These are phyloP conservation scores for Eulemur rubriventer DNA, from an alignment of 2,797 vertebrate genomes.

Conservation along the genomic window DNA sequence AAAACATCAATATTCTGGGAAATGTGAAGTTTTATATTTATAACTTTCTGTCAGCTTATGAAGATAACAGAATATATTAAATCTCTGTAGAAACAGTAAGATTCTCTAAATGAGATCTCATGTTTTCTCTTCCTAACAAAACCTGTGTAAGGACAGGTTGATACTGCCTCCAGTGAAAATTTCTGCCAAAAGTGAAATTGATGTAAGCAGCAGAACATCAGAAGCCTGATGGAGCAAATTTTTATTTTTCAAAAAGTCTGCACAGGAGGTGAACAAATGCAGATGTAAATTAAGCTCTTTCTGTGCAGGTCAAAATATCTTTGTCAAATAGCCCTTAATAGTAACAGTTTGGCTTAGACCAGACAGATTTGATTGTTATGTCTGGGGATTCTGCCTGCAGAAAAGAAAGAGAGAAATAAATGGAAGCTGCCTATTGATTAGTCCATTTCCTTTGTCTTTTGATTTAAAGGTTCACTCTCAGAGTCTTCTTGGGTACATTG, in stretches of 20 bases:
- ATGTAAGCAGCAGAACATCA: not conserved
- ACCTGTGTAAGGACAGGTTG: not conserved
- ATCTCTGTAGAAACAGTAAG: not conserved
- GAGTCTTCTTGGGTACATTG: slow-evolving; percentile 29
- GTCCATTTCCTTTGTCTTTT: slow-evolving; percentile 72
- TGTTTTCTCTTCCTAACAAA: not conserved
- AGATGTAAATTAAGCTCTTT: slow-evolving; percentile 34
- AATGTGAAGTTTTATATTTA: not conserved
- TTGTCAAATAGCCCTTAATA: slow-evolving; percentile 70
- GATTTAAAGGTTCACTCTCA: slow-evolving; percentile 79
- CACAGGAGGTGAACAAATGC: slow-evolving; percentile 13
- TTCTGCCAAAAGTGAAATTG: not conserved
- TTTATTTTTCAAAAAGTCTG: not conserved
- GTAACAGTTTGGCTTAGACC: slow-evolving; percentile 56
- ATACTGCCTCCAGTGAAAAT: not conserved
- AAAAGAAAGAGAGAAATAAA: slow-evolving; percentile 71
- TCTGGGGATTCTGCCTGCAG: slow-evolving; percentile 79
- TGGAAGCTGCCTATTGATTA: slow-evolving; percentile 77
- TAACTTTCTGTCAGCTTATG: slow-evolving; percentile 4
- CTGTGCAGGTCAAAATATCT: slow-evolving; percentile 8
- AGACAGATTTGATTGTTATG: slow-evolving; percentile 78
- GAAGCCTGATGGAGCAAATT: not conserved
- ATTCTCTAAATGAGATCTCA: not conserved
- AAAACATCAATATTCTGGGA: not conserved
- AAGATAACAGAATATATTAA: not conserved